Base-by-base conservation (phyloP, 2,113 vertebrate genomes). In the Microcebus ravelobensis region DNA sequence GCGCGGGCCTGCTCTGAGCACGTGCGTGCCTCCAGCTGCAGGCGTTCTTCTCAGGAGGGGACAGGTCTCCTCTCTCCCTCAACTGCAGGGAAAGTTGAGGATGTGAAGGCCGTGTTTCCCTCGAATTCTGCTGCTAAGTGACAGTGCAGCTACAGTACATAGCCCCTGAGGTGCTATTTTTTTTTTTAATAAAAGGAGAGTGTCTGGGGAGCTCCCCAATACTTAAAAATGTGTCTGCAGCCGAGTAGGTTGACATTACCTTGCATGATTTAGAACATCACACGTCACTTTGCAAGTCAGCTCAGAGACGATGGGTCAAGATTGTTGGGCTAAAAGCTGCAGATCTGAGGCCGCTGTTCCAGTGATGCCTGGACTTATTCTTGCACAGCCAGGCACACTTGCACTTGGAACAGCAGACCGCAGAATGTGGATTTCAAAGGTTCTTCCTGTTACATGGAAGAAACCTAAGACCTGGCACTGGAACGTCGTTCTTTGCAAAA, bases 101-200 rank as follows among this genome's bases (percentile, higher is more conserved):
- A 6, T 11, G 0, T 0, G 4, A 45, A 76, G 36, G 31, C 59
- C 1, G 14, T 50, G 2, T 3, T 36, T 36, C 25, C 73, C 4
- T 7, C 3, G 25, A 87, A 77, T 77, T 82, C 36, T 55, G 52
- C 50, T 34, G n/a, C 17, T 18, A 85, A 3, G 23, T 4, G 9
- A 76, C 21, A 61, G 15, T 0, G 11, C 0, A 25, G 17, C 31
- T 18, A 74, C 42, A 11, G 57, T 2, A 55, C 12, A 50, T 18
- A 83, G 61, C 25, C 70, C 87, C 31, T 18, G n/a, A 85, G 11
- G 68, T 29, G 12, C 34, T 68, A 3, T 65, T 65, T 34, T 61
- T 83, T 52, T 57, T 45, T 45, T 59, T 92, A 50, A 5, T 71
- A 71, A 45, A 88, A 73, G 36, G 4, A 45, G 61, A 79, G 50